phyloP scores from a whole-genome alignment of 2,888 invertebrate species.

The Microctonus hyperodae region DNA sequence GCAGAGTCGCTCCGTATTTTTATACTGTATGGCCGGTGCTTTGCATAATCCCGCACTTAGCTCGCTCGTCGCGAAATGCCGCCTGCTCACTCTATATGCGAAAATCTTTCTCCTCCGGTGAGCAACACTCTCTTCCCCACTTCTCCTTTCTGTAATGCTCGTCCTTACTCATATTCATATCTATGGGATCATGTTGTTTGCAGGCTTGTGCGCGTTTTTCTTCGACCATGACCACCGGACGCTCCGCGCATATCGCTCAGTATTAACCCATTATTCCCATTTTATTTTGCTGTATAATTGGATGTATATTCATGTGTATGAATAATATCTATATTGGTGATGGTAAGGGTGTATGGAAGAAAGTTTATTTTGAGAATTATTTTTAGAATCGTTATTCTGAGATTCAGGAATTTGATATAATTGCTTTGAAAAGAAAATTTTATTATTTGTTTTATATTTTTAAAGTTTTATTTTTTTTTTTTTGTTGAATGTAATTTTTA shows the following conservation, averaged over 20 bases:
- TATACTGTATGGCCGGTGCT: conserved; percentile 64
- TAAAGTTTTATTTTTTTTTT: no score
- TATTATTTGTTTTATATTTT: no score
- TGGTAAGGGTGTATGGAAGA: no score
- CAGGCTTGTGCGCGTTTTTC: background rate
- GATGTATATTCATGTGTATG: background rate
- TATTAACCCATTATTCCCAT: background rate
- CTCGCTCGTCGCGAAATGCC: conserved; percentile 61
- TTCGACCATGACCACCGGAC: conserved; percentile 23
- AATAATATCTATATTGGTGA: no score
- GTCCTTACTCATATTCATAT: background rate
- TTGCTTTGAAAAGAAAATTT: no score
- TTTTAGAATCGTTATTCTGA: no score
- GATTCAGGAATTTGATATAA: no score
- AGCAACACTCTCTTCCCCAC: conserved; percentile 32
- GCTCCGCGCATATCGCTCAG: background rate
- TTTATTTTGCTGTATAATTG: background rate
- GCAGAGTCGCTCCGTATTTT: conserved; percentile 64
- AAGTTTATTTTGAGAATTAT: no score
- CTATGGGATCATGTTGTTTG: conserved; percentile 14
- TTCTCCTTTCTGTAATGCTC: conserved; percentile 2
- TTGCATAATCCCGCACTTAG: conserved; percentile 65
- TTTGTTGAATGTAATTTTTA: no score
- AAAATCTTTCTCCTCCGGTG: conserved; percentile 32
- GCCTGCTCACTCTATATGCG: conserved; percentile 27